Base-by-base conservation (phyloP, 1,140 invertebrate species). In the Chironomus striatipennis region DNA sequence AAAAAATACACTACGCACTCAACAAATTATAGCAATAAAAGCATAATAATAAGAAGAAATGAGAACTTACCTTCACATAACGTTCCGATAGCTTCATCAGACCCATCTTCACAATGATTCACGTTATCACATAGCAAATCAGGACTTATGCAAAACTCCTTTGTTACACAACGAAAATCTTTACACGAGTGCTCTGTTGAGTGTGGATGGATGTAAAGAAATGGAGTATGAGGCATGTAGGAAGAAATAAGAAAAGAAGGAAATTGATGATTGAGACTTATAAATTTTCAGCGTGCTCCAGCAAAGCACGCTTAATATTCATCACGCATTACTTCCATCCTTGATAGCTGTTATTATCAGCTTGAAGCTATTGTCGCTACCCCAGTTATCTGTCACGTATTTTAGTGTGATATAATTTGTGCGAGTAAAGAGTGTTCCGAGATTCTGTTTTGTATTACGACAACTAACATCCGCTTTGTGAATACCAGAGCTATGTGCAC, bases 301-400 rank as follows among this genome's bases (percentile, higher is more conserved):
- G 21, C 43, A 10, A 21, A 42, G 34, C n/a, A 73, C 15, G 20
- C 64, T 65, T 47, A 5, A 12, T 73, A 64, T 21, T 18, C 9
- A 74, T 21, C 7, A 74, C 43, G 73, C 21, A 79, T 82, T 84
- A 94, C 93, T 93, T 77, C 90, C 89, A 87, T 95, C 94, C 84
- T 96, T 96, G 79, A 96, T 92, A 76, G 94, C 93, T 70, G 94
- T 97, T 85, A 97, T 95, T 83, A 97, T 90, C 76, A 97, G 88
- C 78, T 91, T 91, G 86, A 97, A 97, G 75, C 94, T 93, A 84
- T 96, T 95, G 81, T 93, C 90, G 74, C 93, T 94, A 74, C 93
- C 94, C 92, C 93, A 96, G 79, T 87, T 88, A 85, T 97, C 95
- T 57, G 94, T 96, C 79, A 94, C 91, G 86, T 96, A 97, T 83